Evolutionary conservation across 2,797 vertebrate species (phyloP), one percentile per base, ranked within the genome.

Genomic region (Alauda arvensis): DNA sequence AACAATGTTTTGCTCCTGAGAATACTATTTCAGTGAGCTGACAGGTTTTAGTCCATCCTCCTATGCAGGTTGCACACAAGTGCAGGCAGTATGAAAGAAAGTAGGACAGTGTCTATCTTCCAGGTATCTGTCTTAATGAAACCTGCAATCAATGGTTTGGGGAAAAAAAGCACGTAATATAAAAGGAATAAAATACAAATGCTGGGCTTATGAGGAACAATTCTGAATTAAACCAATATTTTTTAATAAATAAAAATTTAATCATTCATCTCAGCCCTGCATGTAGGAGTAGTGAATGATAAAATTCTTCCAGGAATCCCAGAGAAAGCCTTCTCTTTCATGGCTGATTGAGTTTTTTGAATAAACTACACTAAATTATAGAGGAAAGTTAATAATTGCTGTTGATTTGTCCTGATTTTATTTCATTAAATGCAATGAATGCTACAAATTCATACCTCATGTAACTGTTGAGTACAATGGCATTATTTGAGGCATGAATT

Each of bases 351-450:
- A 75, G 40, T 39, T 74, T 84, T 70, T 78, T 81, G 4, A 81
- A 92, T 83, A 55, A 87, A 80, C 52, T 60, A 17, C 56, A 39
- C 18, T 75, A 66, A 83, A 83, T 85, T 80, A 85, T 18, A 70
- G 57, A 55, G 43, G 55, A 82, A 90, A 81, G 63, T 48, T 65
- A 81, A 78, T 74, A 87, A 92, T 81, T 67, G n/a, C 34, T 78
- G 31, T 55, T 92, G 60, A 83, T 92, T 85, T 70, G 14, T 62
- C 52, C 61, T 87, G 65, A 85, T 81, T 91, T 92, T 90, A 61
- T 92, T 79, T 79, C 33, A 87, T 46, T 66, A 94, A 89, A 67
- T 82, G 70, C 51, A 87, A 53, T 46, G n/a, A 92, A 77, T 78
- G 25, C 40, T 88, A 45, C 25, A 53, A 71, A 90, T 74, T 85